Evolutionary conservation across 2,113 vertebrate genomes (phyloP).

Genomic region (Camelus dromedarius): DNA sequence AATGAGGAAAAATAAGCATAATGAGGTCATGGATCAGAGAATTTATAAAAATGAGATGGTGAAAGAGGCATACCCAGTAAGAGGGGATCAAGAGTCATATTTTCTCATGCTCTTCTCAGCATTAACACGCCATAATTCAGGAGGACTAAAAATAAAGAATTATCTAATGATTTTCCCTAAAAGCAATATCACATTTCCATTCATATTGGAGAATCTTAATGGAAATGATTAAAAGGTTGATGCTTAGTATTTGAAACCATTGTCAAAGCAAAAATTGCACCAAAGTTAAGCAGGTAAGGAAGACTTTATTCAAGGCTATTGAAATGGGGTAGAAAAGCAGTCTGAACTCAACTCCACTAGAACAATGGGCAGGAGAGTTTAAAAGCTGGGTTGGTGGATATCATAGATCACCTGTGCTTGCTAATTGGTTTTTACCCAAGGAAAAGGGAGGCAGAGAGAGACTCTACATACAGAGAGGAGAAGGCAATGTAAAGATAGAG

Average conservation of each 20-base stretch:
- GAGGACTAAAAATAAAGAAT: constrained; percentile 18
- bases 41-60: constrained; percentile 4
- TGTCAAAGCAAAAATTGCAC: background rate
- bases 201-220: background rate
- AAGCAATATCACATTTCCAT: background rate
- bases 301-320: background rate
- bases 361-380: background rate
- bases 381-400: background rate
- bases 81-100: background rate
- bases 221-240: background rate
- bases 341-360: background rate
- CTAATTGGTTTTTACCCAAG: background rate
- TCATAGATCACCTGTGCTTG: background rate
- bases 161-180: constrained; percentile 32
- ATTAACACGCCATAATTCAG: background rate
- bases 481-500: background rate
- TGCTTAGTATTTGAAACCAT: background rate
- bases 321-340: background rate
- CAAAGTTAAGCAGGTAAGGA: background rate
- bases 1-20: constrained; percentile 31
- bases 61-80: background rate
- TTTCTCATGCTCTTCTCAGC: background rate
- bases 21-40: background rate
- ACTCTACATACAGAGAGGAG: background rate
- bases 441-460: background rate